phyloP scores from a whole-genome alignment of 2,797 vertebrate species.

The Xyrichtys novacula region DNA sequence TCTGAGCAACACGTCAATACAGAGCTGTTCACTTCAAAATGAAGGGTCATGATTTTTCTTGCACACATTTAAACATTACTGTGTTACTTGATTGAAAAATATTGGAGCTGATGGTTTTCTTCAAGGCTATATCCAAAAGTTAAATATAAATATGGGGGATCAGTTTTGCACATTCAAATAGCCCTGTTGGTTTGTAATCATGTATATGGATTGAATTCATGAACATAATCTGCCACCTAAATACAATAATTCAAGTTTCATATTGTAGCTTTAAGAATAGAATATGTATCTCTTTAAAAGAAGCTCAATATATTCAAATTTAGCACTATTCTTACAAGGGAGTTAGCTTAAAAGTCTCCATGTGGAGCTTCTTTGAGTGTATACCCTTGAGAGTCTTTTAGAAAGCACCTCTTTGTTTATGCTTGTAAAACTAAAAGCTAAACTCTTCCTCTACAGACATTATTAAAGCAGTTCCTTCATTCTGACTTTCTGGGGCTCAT shows the following conservation, averaged over 20 bases:
- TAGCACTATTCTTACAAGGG: neutral
- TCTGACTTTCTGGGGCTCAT: slow-evolving; percentile 12
- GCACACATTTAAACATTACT: neutral
- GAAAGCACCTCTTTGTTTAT: slow-evolving; percentile 8
- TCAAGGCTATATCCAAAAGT: neutral
- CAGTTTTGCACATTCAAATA: neutral
- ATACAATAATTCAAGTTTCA: neutral
- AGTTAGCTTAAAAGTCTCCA: slow-evolving; percentile 5
- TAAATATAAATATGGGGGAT: neutral
- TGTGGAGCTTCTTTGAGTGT: slow-evolving; percentile 5
- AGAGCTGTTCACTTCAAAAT: slow-evolving; percentile 15
- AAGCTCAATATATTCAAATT: neutral
- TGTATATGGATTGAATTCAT: neutral
- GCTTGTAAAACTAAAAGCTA: slow-evolving; percentile 12
- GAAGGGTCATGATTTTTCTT: neutral
- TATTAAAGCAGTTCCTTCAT: slow-evolving; percentile 20
- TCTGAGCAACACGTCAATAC: slow-evolving; percentile 40
- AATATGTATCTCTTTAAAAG: neutral
- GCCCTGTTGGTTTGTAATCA: neutral
- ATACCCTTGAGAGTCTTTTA: slow-evolving; percentile 1
- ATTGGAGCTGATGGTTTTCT: neutral
- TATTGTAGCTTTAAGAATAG: too few species aligned
- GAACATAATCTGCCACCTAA: neutral
- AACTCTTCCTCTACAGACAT: neutral
- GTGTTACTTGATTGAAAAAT: neutral